Conservation (phyloP, 35 echinoderm and acorn worm genomes). For the Heliocidaris erythrogramma region DNA sequence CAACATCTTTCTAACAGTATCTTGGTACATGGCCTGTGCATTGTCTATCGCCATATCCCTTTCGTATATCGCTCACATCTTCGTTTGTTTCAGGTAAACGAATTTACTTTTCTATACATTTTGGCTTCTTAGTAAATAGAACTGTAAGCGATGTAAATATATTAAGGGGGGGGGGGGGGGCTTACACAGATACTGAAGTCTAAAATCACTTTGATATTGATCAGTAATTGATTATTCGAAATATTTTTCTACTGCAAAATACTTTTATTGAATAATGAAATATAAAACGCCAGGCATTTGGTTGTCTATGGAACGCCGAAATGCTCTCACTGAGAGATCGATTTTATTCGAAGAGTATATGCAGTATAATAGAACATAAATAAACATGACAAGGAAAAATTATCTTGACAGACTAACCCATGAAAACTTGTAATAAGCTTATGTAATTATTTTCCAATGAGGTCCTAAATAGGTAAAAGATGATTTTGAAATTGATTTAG, state of each 20-base stretch:
- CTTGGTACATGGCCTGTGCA: background rate
- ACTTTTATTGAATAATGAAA: background rate
- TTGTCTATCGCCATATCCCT: conserved; percentile 31
- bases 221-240: background rate
- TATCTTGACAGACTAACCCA: background rate
- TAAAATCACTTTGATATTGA: background rate
- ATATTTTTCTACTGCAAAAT: background rate
- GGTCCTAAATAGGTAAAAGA: no score
- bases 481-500: no score
- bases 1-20: background rate
- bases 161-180: no score
- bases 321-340: no score
- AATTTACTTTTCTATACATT: background rate
- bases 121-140: no score
- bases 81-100: conserved; percentile 33
- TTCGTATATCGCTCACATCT: conserved; percentile 26
- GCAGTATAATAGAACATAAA: no score
- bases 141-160: no score
- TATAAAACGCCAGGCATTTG: background rate
- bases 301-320: no score
- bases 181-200: background rate
- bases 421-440: background rate
- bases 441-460: no score
- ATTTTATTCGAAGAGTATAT: no score
- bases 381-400: no score